Evolutionary conservation across 1,140 invertebrate species (phyloP), one percentile per base, ranked within the genome.

Genomic region (Drosophila littoralis): DNA sequence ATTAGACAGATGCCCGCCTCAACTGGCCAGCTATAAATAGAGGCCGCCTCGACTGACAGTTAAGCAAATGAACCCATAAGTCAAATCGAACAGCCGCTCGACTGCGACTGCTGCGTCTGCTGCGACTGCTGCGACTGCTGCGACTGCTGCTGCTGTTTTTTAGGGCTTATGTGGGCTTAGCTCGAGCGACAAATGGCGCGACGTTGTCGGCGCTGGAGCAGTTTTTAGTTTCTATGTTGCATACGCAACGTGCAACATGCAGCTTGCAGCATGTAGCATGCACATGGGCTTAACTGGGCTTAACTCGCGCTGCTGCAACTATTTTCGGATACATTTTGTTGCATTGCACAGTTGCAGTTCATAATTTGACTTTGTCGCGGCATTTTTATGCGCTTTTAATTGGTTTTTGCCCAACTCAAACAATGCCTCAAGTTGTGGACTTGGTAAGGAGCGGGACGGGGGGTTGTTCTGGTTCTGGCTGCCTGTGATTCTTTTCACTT

Each of bases 21-120:
- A 13, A 17, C 46, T 40, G 10, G 42, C 55, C 50, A 46, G 51
- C 83, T 83, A 86, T 79, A 82, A 82, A 88, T 86, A 86, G 79
- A 8, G 13, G 36, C 28, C 59, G 51, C 57, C 59, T 40, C 22
- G 28, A 50, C 84, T 86, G 83, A 83, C 83, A 88, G 68, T 72
- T 58, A 51, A 91, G 88, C 88, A 82, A 90, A 90, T 82, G 88
- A 90, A 90, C 88, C 88, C 88, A 90, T 90, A 90, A 91, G 88
- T 90, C 88, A 90, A 91, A 90, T 88, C 54, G 85, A 84, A 84
- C 70, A 76, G 86, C 67, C 77, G 60, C 51, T 59, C 63, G 45
- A 33, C 69, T 50, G 43, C 28, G 17, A 22, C 38, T 35, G 38
- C 32, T 15, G 13, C 40, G 13, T 43, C 22, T 66, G 65, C 52